Conservation (phyloP, 2,113 vertebrate species). For the Stomatorhinus ivindoensis region DNA sequence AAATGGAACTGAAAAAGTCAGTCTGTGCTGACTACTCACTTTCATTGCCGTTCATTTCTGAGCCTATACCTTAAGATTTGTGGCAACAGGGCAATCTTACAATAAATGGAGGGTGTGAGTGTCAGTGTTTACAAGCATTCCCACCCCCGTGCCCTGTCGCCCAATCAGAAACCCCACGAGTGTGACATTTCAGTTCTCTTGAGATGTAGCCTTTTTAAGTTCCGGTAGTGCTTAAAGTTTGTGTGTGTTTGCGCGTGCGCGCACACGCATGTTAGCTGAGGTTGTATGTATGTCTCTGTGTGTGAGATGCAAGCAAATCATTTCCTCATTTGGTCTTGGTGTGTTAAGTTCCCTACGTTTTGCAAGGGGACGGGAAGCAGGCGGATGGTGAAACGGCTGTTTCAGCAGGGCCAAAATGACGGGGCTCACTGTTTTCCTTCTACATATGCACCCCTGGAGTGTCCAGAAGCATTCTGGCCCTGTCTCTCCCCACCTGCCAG, state of each 20-base stretch:
- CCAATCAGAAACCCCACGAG: background rate
- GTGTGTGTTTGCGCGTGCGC: background rate
- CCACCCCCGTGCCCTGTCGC: background rate
- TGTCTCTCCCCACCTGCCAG: background rate
- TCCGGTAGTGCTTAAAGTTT: background rate
- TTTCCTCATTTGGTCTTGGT: constrained; percentile 7
- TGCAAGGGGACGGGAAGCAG: constrained; percentile 13
- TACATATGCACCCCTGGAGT: background rate
- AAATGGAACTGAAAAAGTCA: background rate
- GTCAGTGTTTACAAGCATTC: background rate
- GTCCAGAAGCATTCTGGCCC: background rate
- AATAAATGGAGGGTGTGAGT: background rate
- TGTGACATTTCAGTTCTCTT: background rate
- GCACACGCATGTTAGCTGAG: background rate
- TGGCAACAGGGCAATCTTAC: background rate
- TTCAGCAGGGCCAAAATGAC: background rate
- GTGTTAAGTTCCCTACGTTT: background rate
- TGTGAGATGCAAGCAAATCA: background rate
- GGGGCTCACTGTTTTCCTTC: constrained; percentile 29
- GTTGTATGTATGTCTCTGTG: background rate
- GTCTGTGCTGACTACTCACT: background rate
- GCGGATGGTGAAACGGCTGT: constrained; percentile 18
- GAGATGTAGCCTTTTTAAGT: background rate
- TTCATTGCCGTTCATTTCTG: background rate
- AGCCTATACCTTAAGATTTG: background rate